These are phyloP conservation scores for Lycaon pictus DNA, from an alignment of 2,113 vertebrate species.

Conservation along the genomic window DNA sequence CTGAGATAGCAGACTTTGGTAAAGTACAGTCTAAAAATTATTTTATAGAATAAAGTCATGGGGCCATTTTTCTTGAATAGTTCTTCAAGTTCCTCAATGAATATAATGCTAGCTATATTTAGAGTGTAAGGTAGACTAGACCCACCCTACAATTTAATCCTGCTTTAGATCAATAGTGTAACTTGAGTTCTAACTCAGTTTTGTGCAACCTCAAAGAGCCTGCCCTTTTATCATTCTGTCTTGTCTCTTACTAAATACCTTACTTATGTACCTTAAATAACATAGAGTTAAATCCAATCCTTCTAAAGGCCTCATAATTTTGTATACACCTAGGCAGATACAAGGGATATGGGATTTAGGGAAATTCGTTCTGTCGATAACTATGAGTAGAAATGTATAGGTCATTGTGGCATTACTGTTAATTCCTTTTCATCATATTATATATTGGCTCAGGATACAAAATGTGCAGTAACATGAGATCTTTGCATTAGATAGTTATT, in stretches of 20 bases:
- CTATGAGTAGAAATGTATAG: constrained; percentile 48
- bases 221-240: background rate
- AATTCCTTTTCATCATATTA: constrained; percentile 62
- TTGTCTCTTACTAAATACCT: constrained; percentile 33
- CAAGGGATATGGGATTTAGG: background rate
- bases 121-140: background rate
- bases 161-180: background rate
- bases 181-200: background rate
- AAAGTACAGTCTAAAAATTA: constrained; percentile 2
- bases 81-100: background rate
- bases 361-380: constrained; percentile 54
- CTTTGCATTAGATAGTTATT: background rate
- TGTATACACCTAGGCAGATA: constrained; percentile 33
- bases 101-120: background rate
- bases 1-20: background rate
- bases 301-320: constrained; percentile 49
- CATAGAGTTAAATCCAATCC: constrained; percentile 12
- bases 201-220: background rate
- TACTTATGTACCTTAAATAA: constrained; percentile 1
- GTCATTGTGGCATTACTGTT: constrained; percentile 43
- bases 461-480: background rate
- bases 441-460: background rate
- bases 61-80: background rate
- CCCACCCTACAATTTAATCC: background rate
- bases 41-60: background rate